Evolutionary conservation across 2,888 invertebrate genomes (phyloP).

Genomic region (Diarsia mendica): DNA sequence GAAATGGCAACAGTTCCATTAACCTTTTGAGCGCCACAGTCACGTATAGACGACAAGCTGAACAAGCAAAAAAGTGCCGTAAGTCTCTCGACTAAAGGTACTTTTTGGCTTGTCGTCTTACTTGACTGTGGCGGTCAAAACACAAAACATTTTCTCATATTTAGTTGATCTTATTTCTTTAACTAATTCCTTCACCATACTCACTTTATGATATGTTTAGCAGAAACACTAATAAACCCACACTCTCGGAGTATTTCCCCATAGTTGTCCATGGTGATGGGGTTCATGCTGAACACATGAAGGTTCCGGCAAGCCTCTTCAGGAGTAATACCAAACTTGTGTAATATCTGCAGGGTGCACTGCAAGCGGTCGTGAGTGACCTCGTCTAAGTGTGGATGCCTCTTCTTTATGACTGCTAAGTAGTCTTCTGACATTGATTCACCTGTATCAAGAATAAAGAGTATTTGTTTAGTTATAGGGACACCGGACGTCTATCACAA

Average conservation of each 20-base stretch:
- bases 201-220: slow-evolving; percentile 85
- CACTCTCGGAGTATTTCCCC: slow-evolving; percentile 91
- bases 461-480: neutral
- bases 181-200: slow-evolving; percentile 2
- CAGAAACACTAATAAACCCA: slow-evolving; percentile 86
- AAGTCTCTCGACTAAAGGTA: too few species aligned
- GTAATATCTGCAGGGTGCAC: slow-evolving; percentile 78
- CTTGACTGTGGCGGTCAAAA: too few species aligned
- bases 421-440: slow-evolving; percentile 69
- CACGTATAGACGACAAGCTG: too few species aligned
- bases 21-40: too few species aligned
- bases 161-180: neutral
- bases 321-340: slow-evolving; percentile 85
- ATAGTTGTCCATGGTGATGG: slow-evolving; percentile 91
- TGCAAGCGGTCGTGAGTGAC: slow-evolving; percentile 78
- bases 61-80: too few species aligned
- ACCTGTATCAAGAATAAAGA: slow-evolving; percentile 69
- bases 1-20: neutral
- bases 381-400: slow-evolving; percentile 80
- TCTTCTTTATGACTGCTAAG: slow-evolving; percentile 74
- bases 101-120: too few species aligned
- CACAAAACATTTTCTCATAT: neutral
- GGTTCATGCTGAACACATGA: slow-evolving; percentile 90
- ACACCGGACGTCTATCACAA: neutral
- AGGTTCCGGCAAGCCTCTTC: slow-evolving; percentile 89